Conservation (phyloP, 1,140 invertebrate genomes). For the Apis cerana region DNA sequence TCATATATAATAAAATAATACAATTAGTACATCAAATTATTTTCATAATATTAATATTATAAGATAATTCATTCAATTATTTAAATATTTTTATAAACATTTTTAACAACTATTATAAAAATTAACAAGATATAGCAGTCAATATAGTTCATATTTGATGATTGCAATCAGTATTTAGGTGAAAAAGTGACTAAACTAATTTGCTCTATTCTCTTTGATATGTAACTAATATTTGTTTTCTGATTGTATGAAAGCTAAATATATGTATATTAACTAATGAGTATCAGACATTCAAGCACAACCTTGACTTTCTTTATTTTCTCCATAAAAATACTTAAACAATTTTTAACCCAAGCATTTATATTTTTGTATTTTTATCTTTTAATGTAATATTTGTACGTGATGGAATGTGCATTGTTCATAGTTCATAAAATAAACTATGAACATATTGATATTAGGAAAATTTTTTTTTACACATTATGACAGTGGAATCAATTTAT, state of each 20-base stretch:
- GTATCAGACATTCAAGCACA: slow-evolving; percentile 68
- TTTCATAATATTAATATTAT: slow-evolving; percentile 2
- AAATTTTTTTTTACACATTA: slow-evolving; percentile 28
- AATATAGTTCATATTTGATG: slow-evolving; percentile 24
- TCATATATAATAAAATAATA: slow-evolving; percentile 11
- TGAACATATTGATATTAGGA: slow-evolving; percentile 27
- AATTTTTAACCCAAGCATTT: slow-evolving; percentile 59
- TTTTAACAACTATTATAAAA: background rate
- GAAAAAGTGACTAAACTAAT: slow-evolving; percentile 49
- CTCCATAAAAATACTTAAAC: slow-evolving; percentile 49
- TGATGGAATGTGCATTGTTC: slow-evolving; percentile 64
- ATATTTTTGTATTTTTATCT: slow-evolving; percentile 53
- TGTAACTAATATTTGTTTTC: slow-evolving; percentile 69
- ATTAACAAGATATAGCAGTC: background rate
- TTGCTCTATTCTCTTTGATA: slow-evolving; percentile 59
- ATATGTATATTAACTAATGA: slow-evolving; percentile 47
- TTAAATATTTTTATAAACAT: background rate
- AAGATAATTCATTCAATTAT: background rate
- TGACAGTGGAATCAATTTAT: slow-evolving; percentile 13
- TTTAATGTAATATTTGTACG: slow-evolving; percentile 66
- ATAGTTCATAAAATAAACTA: slow-evolving; percentile 37
- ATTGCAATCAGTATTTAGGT: slow-evolving; percentile 49
- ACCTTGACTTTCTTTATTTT: slow-evolving; percentile 64
- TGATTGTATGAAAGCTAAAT: slow-evolving; percentile 56
- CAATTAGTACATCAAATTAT: slow-evolving; percentile 20